Evolutionary conservation across 2,113 vertebrate species (phyloP), one percentile per base, ranked within the genome.

Genomic region (Megaceryle maxima): DNA sequence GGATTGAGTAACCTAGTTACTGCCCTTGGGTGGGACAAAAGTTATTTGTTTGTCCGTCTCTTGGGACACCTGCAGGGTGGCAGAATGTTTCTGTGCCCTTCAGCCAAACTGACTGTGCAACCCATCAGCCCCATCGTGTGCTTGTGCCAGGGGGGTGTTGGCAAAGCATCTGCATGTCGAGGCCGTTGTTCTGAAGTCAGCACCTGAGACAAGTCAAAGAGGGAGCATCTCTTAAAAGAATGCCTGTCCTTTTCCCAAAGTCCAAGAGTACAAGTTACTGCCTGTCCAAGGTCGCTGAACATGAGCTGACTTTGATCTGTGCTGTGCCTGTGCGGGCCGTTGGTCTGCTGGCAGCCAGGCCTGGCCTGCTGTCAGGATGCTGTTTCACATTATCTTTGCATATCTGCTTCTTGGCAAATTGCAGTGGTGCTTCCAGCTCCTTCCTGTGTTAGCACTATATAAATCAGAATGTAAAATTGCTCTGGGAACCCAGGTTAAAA

Each of bases 401-500:
- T 68, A 87, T 93, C 90, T 92, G 44, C 83, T 63, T 64, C 20
- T 2, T 51, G 72, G 48, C 79, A 33, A 88, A 68, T 81, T 60
- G 24, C 0, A 66, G 37, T 5, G 17, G 9, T 95, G 86, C 81
- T 70, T 94, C 33, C 35, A 14, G n/a, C 92, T 89, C 62, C 48
- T 94, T 92, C n/a, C 69, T 91, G 39, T 48, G 44, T 88, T 79
- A 73, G 51, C 33, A 4, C 73, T 92, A 94, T 77, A 85, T 96
- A 75, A 95, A 89, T 75, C 31, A 44, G 77, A 78, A n/a, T 92
- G 83, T 55, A 43, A 77, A 91, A 66, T 91, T 0, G 0, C 66
- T 50, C 50, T 66, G 50, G 74, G 77, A 44, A 91, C 28, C 11
- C 37, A 79, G 20, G 22, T 76, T 87, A 57, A 66, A 84, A 88